Conservation (phyloP, 2,888 invertebrate species). For the Iselma pallidipennis region DNA sequence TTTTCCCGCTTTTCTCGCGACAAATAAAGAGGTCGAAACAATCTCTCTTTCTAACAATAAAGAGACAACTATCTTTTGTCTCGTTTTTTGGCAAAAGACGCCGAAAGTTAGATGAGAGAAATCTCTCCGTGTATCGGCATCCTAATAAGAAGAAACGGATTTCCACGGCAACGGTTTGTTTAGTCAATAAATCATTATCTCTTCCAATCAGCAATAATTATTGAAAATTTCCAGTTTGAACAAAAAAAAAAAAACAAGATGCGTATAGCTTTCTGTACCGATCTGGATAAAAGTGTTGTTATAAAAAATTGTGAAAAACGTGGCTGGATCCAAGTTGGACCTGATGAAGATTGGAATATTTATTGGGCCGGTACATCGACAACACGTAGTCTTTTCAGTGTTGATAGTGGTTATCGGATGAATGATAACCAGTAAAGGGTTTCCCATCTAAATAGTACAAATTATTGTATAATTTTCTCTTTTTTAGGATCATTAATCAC, state of each 20-base stretch:
- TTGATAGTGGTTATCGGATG: constrained; percentile 90
- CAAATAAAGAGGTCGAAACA: too few species aligned
- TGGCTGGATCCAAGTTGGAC: constrained; percentile 85
- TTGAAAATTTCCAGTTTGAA: constrained; percentile 17
- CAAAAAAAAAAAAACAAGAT: too few species aligned
- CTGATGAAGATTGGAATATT: constrained; percentile 95
- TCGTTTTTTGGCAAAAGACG: too few species aligned
- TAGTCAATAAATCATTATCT: neutral
- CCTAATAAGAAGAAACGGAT: too few species aligned
- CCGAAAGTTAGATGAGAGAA: too few species aligned
- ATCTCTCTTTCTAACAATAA: too few species aligned
- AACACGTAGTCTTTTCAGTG: constrained; percentile 88
- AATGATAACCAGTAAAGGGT: constrained; percentile 89
- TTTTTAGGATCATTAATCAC: constrained; percentile 83
- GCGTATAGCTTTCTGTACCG: constrained; percentile 75
- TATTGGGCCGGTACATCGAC: constrained; percentile 94
- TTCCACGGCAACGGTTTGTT: neutral
- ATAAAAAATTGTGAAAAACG: constrained; percentile 90
- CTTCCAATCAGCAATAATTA: too few species aligned
- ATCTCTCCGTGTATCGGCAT: too few species aligned
- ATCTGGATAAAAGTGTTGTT: constrained; percentile 91
- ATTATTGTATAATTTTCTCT: too few species aligned
- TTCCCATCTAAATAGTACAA: too few species aligned
- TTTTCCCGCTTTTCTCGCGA: too few species aligned
- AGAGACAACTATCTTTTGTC: too few species aligned